Evolutionary conservation across 1,140 invertebrate species (phyloP), one percentile per base, ranked within the genome.

Genomic region (Cardiocondyla obscurior): DNA sequence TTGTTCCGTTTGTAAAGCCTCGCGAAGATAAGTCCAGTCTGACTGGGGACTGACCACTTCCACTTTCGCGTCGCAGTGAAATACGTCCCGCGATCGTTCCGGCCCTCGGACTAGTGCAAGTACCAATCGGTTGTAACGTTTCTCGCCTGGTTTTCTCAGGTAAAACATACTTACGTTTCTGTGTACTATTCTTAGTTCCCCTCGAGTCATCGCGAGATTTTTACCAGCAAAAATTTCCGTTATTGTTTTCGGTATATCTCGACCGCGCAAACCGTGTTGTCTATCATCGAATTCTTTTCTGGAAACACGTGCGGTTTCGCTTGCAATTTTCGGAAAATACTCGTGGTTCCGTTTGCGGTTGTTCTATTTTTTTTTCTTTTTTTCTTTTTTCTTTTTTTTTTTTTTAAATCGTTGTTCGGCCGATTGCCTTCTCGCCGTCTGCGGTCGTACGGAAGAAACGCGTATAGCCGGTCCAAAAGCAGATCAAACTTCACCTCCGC

Each of bases 41-140:
- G 19, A 72, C 58, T 51, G 12, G 14, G 12, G 14, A 8, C 10
- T 30, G 44, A 65, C 19, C 62, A 33, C 30, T 79, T 76, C 44
- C 25, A 39, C 36, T 12, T 62, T 69, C 36, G 62, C 74, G 12
- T 67, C 74, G 25, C 60, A 69, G 74, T 79, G 74, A 67, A 79
- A 42, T 30, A 69, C 44, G 51, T 79, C 74, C 4, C 62, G n/a
- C 22, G 74, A 79, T 67, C 36, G 25, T 77, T 79, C 22, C 46
- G 46, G 30, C 46, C 33, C 22, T 7, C 33, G 33, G 28, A 51
- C 74, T n/a, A n/a, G 74, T 79, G 62, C 44, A 46, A 36, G n/a
- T 33, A 64, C 8, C 46, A 49, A 64, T 77, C 46, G 12, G 33
- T 67, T 53, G n/a, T 79, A 76, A 76, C 39, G 28, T 62, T 44